phyloP scores from a whole-genome alignment of 2,113 vertebrate species.

The Atractosteus spatula region DNA sequence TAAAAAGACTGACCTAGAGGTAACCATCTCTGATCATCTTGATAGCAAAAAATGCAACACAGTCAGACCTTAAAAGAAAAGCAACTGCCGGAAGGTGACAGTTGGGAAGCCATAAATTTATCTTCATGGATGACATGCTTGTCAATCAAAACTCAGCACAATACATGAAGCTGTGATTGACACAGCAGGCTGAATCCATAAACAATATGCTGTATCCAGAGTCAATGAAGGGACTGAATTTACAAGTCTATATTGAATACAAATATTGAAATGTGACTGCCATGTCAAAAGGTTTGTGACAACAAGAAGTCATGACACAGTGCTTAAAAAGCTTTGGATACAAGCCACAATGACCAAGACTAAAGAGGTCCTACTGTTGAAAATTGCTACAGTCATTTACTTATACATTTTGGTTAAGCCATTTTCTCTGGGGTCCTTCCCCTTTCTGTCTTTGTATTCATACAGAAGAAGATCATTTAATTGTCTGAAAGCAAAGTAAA shows the following conservation, averaged over 20 bases:
- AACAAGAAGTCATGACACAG: slow-evolving; percentile 39
- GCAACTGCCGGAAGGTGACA: background rate
- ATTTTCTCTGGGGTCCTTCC: too few species aligned
- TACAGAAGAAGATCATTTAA: too few species aligned
- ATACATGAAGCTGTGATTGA: slow-evolving; percentile 64
- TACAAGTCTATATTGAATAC: slow-evolving; percentile 60
- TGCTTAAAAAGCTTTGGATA: too few species aligned
- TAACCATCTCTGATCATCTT: background rate
- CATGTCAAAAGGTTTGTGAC: slow-evolving; percentile 64
- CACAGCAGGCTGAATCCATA: slow-evolving; percentile 66
- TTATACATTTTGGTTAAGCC: too few species aligned
- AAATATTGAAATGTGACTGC: slow-evolving; percentile 80
- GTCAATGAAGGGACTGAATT: slow-evolving; percentile 68
- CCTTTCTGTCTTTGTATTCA: too few species aligned
- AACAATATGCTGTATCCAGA: slow-evolving; percentile 63
- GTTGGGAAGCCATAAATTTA: slow-evolving; percentile 36
- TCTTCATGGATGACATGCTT: slow-evolving; percentile 50
- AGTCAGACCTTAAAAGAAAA: background rate
- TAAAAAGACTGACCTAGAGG: too few species aligned
- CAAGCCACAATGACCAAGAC: too few species aligned
- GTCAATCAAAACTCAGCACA: slow-evolving; percentile 68
- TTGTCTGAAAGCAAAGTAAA: too few species aligned
- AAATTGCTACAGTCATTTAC: too few species aligned
- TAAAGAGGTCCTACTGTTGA: too few species aligned
- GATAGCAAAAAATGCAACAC: background rate